These are phyloP conservation scores for Spongia lamella DNA, from an alignment of 37 sponge, comb jelly and placozoan genomes.

Conservation along the genomic window DNA sequence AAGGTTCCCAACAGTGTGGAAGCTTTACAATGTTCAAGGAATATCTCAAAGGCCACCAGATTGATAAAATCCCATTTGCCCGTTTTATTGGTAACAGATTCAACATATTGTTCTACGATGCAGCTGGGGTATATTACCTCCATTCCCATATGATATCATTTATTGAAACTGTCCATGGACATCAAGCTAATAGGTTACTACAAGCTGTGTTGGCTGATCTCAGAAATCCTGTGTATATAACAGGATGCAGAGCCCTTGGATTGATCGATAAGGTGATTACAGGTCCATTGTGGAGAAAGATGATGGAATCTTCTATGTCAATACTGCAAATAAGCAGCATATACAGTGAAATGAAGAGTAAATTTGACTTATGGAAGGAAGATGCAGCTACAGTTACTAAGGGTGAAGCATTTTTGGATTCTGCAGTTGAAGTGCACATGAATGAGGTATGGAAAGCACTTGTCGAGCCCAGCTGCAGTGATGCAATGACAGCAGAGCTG, in stretches of 20 bases:
- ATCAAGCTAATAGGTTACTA: conserved; percentile 27
- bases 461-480: background rate
- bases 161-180: conserved; percentile 23
- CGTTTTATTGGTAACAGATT: conserved; percentile 36
- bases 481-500: conserved; percentile 12
- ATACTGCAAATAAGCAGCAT: conserved; percentile 8
- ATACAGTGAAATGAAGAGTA: conserved; percentile 26
- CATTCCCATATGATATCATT: conserved; percentile 1
- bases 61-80: conserved; percentile 37
- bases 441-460: too few relatives aligned
- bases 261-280: conserved; percentile 40
- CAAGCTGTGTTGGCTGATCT: conserved; percentile 28
- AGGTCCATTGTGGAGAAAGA: conserved; percentile 47
- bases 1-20: conserved; percentile 38
- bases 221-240: conserved; percentile 7
- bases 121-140: conserved; percentile 31
- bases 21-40: background rate
- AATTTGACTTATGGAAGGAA: conserved; percentile 35
- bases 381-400: background rate
- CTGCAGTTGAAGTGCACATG: too few relatives aligned
- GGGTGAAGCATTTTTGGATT: background rate
- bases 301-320: conserved; percentile 15
- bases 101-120: too few relatives aligned
- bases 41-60: conserved; percentile 8
- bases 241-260: conserved; percentile 45